phyloP scores from a whole-genome alignment of 92 coral and sea anemone genomes.

The Nematostella vectensis region DNA sequence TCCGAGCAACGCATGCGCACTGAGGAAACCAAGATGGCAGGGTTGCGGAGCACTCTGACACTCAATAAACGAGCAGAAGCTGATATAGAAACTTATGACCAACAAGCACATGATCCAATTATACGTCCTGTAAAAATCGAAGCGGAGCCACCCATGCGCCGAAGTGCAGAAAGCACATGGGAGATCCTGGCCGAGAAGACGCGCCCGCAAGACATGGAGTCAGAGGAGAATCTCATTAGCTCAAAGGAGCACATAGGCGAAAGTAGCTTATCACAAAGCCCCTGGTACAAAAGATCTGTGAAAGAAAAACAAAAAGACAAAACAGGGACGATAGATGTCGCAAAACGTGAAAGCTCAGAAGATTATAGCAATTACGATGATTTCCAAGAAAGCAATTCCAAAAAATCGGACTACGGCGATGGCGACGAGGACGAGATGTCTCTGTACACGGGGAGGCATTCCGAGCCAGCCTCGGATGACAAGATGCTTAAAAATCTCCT shows the following conservation, averaged over 20 bases:
- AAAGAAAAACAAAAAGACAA: neutral
- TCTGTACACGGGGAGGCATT: neutral
- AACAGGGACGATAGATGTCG: neutral
- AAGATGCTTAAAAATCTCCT: conserved; percentile 34
- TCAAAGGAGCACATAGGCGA: no score
- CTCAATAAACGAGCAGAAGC: neutral
- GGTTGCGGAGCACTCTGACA: neutral
- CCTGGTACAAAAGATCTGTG: neutral
- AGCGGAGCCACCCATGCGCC: neutral
- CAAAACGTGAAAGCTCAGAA: neutral
- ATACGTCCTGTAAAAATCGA: conserved; percentile 1
- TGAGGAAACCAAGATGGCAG: neutral
- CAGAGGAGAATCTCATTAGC: no score
- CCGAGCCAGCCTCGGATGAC: conserved; percentile 13
- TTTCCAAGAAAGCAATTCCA: neutral
- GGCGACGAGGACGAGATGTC: neutral
- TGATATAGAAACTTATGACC: neutral
- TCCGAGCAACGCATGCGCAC: neutral
- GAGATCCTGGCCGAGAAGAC: conserved; percentile 1
- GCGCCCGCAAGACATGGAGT: neutral
- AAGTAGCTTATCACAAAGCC: no score
- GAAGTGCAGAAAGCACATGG: conserved; percentile 2
- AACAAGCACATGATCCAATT: conserved; percentile 9
- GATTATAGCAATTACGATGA: neutral
- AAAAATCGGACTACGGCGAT: neutral